Percentiles rank a stretch among this genome's conserved stretches.
phyloP scores from a whole-genome alignment of 2,797 vertebrate species.

The Falco rusticolus region DNA sequence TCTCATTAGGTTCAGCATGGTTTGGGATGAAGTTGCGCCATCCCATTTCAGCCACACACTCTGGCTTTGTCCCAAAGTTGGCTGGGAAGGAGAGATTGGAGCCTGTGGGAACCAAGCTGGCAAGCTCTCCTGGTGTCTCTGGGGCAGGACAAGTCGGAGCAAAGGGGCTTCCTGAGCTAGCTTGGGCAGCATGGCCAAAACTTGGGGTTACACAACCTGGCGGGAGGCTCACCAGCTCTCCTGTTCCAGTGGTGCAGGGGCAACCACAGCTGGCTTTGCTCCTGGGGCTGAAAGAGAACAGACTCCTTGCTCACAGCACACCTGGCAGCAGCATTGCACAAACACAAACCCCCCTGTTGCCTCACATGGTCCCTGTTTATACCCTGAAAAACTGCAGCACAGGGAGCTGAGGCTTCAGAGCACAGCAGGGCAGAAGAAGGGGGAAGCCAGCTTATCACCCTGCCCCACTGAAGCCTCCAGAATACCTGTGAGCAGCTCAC shows the following conservation, averaged over 20 bases:
- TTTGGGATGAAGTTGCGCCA: rapidly evolving
- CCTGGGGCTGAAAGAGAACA: neutral
- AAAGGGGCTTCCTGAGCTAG: neutral
- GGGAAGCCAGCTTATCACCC: neutral
- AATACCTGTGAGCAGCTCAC: rapidly evolving
- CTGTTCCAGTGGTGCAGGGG: rapidly evolving
- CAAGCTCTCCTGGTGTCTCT: neutral
- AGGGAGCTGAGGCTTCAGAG: neutral
- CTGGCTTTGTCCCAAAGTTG: neutral
- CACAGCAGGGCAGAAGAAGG: neutral
- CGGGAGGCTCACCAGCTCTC: neutral
- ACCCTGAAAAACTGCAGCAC: rapidly evolving
- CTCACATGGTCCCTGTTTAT: neutral
- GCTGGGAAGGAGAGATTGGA: neutral
- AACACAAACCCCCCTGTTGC: neutral
- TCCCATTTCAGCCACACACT: neutral
- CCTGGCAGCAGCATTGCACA: neutral
- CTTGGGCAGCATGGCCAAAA: neutral
- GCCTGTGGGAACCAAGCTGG: neutral
- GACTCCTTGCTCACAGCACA: rapidly evolving
- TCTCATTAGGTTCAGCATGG: neutral
- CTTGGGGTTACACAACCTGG: rapidly evolving
- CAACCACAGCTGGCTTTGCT: neutral
- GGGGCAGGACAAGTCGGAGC: neutral
- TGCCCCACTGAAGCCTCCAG: neutral